Percentiles rank a stretch among this genome's conserved stretches.
Evolutionary conservation across 2,797 vertebrate genomes (phyloP).

Genomic region (Schizothorax lantsangensis): DNA sequence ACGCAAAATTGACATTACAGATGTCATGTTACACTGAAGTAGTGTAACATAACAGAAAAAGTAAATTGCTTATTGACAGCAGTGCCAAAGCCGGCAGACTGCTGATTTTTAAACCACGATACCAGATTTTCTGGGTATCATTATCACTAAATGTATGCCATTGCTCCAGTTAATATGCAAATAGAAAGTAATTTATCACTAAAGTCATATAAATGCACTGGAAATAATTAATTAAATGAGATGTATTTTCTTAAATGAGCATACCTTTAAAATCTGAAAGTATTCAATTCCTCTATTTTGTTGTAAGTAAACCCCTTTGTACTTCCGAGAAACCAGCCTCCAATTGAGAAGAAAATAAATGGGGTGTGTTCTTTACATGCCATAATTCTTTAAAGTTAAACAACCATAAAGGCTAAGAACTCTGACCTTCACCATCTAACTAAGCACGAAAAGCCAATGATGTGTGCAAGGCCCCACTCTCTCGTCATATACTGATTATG

Average conservation of each 20-base stretch:
- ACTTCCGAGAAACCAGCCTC: neutral
- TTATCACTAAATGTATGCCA: too few relatives aligned
- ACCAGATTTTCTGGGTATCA: neutral
- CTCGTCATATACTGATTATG: slow-evolving; percentile 86
- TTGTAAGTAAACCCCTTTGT: neutral
- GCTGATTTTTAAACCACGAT: neutral
- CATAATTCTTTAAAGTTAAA: slow-evolving; percentile 90
- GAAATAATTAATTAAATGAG: neutral
- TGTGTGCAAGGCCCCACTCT: slow-evolving; percentile 90
- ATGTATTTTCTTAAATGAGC: neutral
- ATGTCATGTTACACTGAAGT: neutral
- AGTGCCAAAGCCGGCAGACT: neutral
- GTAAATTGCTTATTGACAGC: neutral
- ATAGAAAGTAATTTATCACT: neutral
- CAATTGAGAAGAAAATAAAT: slow-evolving; percentile 50
- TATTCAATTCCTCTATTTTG: neutral
- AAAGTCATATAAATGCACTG: neutral
- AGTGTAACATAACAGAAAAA: neutral
- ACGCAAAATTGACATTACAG: neutral
- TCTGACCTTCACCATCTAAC: slow-evolving; percentile 98
- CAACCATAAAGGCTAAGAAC: slow-evolving; percentile 95
- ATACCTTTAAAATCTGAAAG: neutral
- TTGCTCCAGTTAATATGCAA: neutral
- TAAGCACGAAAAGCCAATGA: slow-evolving; percentile 96
- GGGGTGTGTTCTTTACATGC: slow-evolving; percentile 64